Evolutionary conservation across 92 coral and sea anemone species (phyloP), one percentile per base, ranked within the genome.

Genomic region (Pocillopora meandrina): DNA sequence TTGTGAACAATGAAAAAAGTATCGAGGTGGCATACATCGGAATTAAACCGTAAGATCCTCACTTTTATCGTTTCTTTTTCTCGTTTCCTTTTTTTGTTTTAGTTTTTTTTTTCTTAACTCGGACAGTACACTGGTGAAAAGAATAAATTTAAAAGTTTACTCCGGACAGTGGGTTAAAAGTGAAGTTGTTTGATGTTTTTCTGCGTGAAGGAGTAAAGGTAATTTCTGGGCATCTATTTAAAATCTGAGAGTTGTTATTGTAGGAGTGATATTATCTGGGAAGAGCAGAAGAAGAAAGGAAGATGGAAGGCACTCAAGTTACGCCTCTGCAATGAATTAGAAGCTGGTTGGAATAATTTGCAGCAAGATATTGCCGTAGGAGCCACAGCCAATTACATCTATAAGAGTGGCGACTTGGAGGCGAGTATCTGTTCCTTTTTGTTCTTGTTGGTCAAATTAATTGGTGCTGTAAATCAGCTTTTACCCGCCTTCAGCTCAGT

Each of bases 211-310:
- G 8, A 42, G 52, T 42, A 42, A 42, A 42, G 52, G 0, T 42
- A 3, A 42, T 42, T 42, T 42, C 52, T 2, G 52, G 52, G 4
- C 0, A 42, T 42, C 5, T 42, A 42, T 42, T 0, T 0, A 42
- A 42, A 42, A 42, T 42, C 36, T 65, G 33, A 33, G 1, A 0
- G 16, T 21, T 21, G 36, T 23, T 0, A 16, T 3, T 23, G 56
- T 78, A 96, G 99, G 99, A 96, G 99, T 71, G 91, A 85, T 61
- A 84, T 96, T 42, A 75, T 92, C 62, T 96, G 99, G 99, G 99
- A 96, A 71, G 98, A 92, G 69, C 80, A 75, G 92, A 96, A 91
- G 90, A 96, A 83, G 78, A 96, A 87, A 82, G 93, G 97, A 10
- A 90, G 99, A 60, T 96, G 99, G 99, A 96, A 90, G 80, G 89